phyloP scores from a whole-genome alignment of 37 sponge, comb jelly and placozoan species.

The Ephydatia muelleri region DNA sequence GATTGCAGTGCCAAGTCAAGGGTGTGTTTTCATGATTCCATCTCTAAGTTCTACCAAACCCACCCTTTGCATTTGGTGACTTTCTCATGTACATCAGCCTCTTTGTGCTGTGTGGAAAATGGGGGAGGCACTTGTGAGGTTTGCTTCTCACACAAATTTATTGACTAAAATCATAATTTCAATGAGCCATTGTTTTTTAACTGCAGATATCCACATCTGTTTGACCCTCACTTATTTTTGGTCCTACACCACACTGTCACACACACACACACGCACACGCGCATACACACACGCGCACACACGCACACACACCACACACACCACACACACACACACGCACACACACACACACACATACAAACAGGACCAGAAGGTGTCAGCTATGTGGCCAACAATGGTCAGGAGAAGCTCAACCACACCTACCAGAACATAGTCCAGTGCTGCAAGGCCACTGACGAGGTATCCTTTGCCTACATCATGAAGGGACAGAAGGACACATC shows the following conservation, averaged over 20 bases:
- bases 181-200: background rate
- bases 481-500: conserved; percentile 3
- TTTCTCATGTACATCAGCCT: too few relatives aligned
- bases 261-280: conserved; percentile 5
- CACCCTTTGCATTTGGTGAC: too few relatives aligned
- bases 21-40: too few relatives aligned
- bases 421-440: conserved; percentile 53
- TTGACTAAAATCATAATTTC: too few relatives aligned
- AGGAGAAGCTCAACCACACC: conserved; percentile 45
- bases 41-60: too few relatives aligned
- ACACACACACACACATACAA: conserved; percentile 12
- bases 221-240: background rate
- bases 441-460: conserved; percentile 35
- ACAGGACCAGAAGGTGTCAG: conserved; percentile 43
- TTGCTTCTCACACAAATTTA: too few relatives aligned
- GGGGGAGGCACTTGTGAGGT: too few relatives aligned
- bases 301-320: background rate
- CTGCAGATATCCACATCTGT: background rate
- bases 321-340: conserved; percentile 5
- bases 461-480: conserved; percentile 68
- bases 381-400: conserved; percentile 68
- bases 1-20: too few relatives aligned
- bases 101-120: too few relatives aligned
- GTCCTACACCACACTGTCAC: background rate
- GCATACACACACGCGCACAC: conserved; percentile 19